phyloP scores from a whole-genome alignment of 2,888 invertebrate species.

The Dioctria rufipes region DNA sequence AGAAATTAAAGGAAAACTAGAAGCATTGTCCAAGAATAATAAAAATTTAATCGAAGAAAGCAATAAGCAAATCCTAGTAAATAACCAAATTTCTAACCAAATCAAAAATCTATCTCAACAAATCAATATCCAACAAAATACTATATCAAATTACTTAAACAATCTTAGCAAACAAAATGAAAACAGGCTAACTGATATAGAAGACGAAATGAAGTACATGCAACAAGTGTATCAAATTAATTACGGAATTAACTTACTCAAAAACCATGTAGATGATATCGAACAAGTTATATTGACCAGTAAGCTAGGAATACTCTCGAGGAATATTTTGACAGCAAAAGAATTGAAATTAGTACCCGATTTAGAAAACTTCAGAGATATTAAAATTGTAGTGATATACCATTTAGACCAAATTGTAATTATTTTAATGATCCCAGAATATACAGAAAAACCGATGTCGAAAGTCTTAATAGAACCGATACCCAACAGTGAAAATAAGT shows the following conservation, averaged over 20 bases:
- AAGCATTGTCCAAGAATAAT: neutral
- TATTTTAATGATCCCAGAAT: slow-evolving; percentile 39
- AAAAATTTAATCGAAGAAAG: slow-evolving; percentile 6
- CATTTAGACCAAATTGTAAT: slow-evolving; percentile 33
- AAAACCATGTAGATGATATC: slow-evolving; percentile 20
- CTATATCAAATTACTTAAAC: neutral
- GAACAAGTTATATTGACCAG: slow-evolving; percentile 22
- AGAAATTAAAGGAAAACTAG: neutral
- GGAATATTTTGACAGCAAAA: slow-evolving; percentile 25
- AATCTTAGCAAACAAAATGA: neutral
- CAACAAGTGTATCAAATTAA: slow-evolving; percentile 33
- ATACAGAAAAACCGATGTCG: slow-evolving; percentile 1
- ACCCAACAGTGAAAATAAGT: neutral
- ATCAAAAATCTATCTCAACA: slow-evolving; percentile 14
- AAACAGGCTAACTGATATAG: neutral
- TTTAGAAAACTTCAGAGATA: neutral
- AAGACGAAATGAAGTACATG: slow-evolving; percentile 10
- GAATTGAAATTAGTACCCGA: slow-evolving; percentile 25
- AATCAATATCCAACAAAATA: neutral
- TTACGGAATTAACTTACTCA: slow-evolving; percentile 1
- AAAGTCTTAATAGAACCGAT: neutral
- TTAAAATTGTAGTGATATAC: slow-evolving; percentile 24
- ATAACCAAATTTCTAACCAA: slow-evolving; percentile 7
- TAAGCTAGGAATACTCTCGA: slow-evolving; percentile 21
- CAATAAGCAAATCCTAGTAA: slow-evolving; percentile 6